These are phyloP conservation scores for Horisme vitalbata DNA, from an alignment of 2,888 invertebrate genomes.

Conservation along the genomic window DNA sequence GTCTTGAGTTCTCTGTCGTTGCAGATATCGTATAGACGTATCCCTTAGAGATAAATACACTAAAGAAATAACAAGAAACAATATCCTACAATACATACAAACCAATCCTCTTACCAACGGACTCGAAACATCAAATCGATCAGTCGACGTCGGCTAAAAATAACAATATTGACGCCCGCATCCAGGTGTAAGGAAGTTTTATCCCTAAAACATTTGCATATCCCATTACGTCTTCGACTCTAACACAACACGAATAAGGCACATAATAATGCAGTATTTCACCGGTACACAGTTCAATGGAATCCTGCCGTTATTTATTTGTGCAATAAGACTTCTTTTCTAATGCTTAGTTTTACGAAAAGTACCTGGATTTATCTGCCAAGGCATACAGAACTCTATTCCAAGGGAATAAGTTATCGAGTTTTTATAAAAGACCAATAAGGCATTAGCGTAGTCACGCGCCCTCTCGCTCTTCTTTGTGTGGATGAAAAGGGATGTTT, in stretches of 20 bases:
- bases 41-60: no score
- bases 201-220: slow-evolving; percentile 21
- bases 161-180: slow-evolving; percentile 21
- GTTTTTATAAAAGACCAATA: slow-evolving; percentile 7
- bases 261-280: not conserved
- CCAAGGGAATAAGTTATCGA: not conserved
- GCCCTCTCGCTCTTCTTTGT: slow-evolving; percentile 19
- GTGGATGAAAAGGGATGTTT: slow-evolving; percentile 15
- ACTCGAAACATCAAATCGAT: slow-evolving; percentile 15
- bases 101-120: not conserved
- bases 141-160: slow-evolving; percentile 18
- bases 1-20: no score
- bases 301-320: slow-evolving; percentile 9
- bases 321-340: slow-evolving; percentile 11
- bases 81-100: no score
- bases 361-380: slow-evolving; percentile 7
- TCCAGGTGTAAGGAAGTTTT: slow-evolving; percentile 24
- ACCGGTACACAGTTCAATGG: slow-evolving; percentile 1
- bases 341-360: not conserved
- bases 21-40: no score
- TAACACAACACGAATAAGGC: slow-evolving; percentile 5
- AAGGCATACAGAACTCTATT: slow-evolving; percentile 5
- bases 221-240: slow-evolving; percentile 2
- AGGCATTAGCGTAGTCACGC: slow-evolving; percentile 15
- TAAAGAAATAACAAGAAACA: no score